A percentile compares a stretch with the other conserved stretches of the same genome.
These are phyloP conservation scores for Festucalex cinctus DNA, from an alignment of 2,113 vertebrate species.

Conservation along the genomic window DNA sequence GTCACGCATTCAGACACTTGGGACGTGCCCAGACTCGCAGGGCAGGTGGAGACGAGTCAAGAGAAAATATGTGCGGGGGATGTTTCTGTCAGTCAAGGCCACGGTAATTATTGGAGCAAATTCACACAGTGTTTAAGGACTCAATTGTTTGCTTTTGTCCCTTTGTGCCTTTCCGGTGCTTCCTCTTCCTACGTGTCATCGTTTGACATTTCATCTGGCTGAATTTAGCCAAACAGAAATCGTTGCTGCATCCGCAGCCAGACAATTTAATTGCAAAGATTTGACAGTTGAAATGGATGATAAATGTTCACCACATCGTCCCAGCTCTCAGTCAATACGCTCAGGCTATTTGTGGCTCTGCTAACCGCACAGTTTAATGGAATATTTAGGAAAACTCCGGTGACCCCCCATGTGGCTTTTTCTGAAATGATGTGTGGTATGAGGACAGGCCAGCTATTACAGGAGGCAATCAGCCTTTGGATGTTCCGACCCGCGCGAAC, in stretches of 20 bases:
- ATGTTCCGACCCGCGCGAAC: slow-evolving; percentile 1
- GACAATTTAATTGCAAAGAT: slow-evolving; percentile 16
- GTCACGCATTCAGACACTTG: not conserved
- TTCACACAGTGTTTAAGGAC: not conserved
- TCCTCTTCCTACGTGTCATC: not conserved
- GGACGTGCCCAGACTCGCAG: not conserved
- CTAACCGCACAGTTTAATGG: slow-evolving; percentile 21
- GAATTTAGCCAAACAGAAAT: slow-evolving; percentile 5
- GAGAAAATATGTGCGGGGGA: too few relatives aligned
- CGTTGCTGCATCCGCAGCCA: slow-evolving; percentile 3
- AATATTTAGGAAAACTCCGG: slow-evolving; percentile 18
- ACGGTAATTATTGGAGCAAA: not conserved
- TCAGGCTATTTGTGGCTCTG: not conserved
- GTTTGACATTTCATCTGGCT: slow-evolving; percentile 24
- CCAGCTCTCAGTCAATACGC: not conserved
- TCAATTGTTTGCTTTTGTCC: slow-evolving; percentile 12
- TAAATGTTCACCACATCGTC: not conserved
- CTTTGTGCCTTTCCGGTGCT: not conserved
- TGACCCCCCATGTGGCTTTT: not conserved
- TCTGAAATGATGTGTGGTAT: not conserved
- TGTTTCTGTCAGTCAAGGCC: not conserved
- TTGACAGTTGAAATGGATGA: slow-evolving; percentile 3
- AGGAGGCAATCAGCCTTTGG: slow-evolving; percentile 9
- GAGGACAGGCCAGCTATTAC: slow-evolving; percentile 24
- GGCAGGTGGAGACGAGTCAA: not conserved